phyloP scores from a whole-genome alignment of 2,113 vertebrate species.

The Arvicanthis niloticus region DNA sequence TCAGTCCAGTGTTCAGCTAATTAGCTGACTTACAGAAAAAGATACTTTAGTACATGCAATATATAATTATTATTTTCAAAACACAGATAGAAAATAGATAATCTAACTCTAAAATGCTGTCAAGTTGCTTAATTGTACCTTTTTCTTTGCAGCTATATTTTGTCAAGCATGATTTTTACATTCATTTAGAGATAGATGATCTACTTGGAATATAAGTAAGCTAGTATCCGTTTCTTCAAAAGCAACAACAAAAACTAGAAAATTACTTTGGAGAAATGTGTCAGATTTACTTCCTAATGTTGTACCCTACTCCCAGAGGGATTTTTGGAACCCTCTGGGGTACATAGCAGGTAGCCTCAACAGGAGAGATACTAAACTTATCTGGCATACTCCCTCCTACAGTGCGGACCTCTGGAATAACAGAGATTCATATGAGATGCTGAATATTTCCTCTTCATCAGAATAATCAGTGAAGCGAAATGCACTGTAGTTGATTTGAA shows the following conservation, averaged over 20 bases:
- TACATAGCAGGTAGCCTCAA: background rate
- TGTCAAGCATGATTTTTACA: background rate
- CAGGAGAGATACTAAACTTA: background rate
- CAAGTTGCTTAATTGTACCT: background rate
- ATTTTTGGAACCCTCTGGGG: background rate
- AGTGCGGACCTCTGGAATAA: background rate
- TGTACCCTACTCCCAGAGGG: background rate
- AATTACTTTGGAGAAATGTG: background rate
- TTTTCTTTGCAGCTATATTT: background rate
- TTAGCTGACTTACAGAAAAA: background rate
- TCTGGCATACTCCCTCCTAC: background rate
- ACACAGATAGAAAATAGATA: background rate
- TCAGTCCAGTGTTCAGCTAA: background rate
- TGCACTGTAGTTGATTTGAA: background rate
- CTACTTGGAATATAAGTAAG: slow-evolving; percentile 49
- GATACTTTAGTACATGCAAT: background rate
- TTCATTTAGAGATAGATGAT: slow-evolving; percentile 18
- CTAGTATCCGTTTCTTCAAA: background rate
- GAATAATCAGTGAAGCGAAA: too few species aligned
- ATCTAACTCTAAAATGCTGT: background rate
- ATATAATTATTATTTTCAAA: background rate
- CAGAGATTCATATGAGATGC: background rate
- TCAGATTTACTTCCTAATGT: background rate
- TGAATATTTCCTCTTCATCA: background rate
- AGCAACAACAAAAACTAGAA: too few species aligned